These are phyloP conservation scores for Phaethornis superciliosus DNA, from an alignment of 2,113 vertebrate species.

Conservation along the genomic window DNA sequence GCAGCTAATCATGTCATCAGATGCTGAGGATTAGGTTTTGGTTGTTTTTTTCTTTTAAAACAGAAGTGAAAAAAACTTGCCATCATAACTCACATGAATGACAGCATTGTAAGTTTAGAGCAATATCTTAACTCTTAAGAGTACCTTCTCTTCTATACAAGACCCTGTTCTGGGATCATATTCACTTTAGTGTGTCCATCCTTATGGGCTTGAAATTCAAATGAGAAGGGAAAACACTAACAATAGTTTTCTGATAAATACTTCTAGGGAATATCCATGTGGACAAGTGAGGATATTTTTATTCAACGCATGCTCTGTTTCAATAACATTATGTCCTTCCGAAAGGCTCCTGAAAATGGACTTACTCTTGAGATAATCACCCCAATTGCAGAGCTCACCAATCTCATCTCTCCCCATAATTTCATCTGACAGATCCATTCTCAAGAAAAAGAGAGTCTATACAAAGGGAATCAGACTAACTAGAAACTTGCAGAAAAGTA, in stretches of 20 bases:
- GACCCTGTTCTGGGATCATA: not conserved
- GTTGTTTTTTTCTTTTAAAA: not conserved
- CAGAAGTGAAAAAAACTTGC: not conserved
- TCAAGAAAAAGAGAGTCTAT: not conserved
- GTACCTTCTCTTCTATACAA: not conserved
- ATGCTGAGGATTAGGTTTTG: not conserved
- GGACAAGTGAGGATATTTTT: not conserved
- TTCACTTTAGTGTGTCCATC: not conserved
- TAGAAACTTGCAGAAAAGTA: not conserved
- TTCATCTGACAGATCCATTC: not conserved
- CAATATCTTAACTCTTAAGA: not conserved
- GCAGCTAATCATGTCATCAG: conserved; percentile 1
- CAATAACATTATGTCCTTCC: not conserved
- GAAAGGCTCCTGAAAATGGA: not conserved
- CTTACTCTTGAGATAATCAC: not conserved
- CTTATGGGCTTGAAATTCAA: not conserved
- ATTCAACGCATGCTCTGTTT: not conserved
- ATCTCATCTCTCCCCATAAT: not conserved
- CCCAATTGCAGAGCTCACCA: not conserved
- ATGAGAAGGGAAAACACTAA: not conserved
- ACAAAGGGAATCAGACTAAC: not conserved
- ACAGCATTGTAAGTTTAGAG: not conserved
- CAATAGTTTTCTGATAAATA: not conserved
- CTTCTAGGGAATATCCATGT: not conserved
- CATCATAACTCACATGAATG: not conserved